A percentile compares a stretch with the other conserved stretches of the same genome.
phyloP scores from a whole-genome alignment of 1,140 invertebrate species.

The Laupala kohalensis region DNA sequence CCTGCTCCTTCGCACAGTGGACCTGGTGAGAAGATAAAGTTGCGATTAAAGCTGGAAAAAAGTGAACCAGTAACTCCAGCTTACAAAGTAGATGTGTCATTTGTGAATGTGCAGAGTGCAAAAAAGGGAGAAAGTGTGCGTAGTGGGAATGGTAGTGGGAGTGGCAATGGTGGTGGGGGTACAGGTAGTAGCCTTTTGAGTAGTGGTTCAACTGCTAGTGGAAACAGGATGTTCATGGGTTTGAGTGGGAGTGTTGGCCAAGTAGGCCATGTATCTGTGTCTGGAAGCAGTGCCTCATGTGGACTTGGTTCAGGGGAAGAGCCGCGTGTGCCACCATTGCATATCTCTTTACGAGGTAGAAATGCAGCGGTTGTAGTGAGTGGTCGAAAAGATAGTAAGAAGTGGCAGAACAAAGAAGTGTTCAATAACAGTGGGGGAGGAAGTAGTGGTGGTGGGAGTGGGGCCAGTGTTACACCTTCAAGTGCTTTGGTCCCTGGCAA shows the following conservation, averaged over 20 bases:
- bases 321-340: constrained; percentile 71
- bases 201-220: not conserved
- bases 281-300: not conserved
- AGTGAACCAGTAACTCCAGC: constrained; percentile 59
- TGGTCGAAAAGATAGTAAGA: constrained; percentile 41
- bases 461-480: not conserved
- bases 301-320: constrained; percentile 38
- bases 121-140: constrained; percentile 1
- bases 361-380: constrained; percentile 80
- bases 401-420: constrained; percentile 16
- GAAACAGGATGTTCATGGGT: not conserved
- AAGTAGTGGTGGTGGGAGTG: not conserved
- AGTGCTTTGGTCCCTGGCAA: not conserved
- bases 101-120: constrained; percentile 39
- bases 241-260: not conserved
- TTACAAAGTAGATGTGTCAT: constrained; percentile 69
- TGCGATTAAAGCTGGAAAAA: constrained; percentile 70
- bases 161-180: constrained; percentile 4
- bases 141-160: constrained; percentile 5
- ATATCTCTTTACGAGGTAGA: constrained; percentile 72
- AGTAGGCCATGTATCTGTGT: not conserved
- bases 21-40: constrained; percentile 64
- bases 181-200: not conserved
- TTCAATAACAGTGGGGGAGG: constrained; percentile 6
- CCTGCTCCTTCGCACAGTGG: constrained; percentile 17